Conservation (phyloP, 2,888 invertebrate genomes). For the Napeogenes inachia region DNA sequence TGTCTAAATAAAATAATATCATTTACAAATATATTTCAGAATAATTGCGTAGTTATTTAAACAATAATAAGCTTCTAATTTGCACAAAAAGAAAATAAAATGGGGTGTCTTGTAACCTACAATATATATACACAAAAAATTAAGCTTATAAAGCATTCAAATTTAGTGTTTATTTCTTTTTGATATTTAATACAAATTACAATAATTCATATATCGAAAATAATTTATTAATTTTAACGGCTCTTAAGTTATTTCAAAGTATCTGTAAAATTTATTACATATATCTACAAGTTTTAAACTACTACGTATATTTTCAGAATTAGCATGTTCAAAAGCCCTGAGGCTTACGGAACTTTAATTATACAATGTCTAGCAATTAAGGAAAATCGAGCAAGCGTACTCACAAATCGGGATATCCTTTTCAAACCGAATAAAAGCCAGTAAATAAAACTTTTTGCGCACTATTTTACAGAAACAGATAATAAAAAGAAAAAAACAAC, state of each 20-base stretch:
- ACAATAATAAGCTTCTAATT: too few species aligned
- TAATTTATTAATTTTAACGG: background rate
- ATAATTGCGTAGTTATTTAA: too few species aligned
- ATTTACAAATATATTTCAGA: too few species aligned
- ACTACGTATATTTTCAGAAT: background rate
- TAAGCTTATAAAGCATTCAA: too few species aligned
- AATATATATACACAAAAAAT: too few species aligned
- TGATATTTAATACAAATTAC: too few species aligned
- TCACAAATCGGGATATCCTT: slow-evolving; percentile 1
- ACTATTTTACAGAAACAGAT: background rate
- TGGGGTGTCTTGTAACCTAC: too few species aligned
- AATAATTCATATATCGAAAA: too few species aligned
- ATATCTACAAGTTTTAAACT: background rate
- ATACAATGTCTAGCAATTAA: background rate
- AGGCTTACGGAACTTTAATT: slow-evolving; percentile 1
- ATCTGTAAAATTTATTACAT: background rate
- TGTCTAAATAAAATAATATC: too few species aligned
- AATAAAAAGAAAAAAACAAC: background rate
- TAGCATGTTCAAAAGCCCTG: slow-evolving; percentile 2
- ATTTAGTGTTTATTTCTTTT: too few species aligned
- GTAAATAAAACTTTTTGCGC: slow-evolving; percentile 1
- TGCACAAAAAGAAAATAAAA: too few species aligned
- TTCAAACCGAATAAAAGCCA: background rate
- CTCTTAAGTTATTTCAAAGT: background rate
- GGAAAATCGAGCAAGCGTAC: slow-evolving; percentile 1